Evolutionary conservation across 2,797 vertebrate species (phyloP), one percentile per base, ranked within the genome.

Genomic region (Lycodopsis pacificus): DNA sequence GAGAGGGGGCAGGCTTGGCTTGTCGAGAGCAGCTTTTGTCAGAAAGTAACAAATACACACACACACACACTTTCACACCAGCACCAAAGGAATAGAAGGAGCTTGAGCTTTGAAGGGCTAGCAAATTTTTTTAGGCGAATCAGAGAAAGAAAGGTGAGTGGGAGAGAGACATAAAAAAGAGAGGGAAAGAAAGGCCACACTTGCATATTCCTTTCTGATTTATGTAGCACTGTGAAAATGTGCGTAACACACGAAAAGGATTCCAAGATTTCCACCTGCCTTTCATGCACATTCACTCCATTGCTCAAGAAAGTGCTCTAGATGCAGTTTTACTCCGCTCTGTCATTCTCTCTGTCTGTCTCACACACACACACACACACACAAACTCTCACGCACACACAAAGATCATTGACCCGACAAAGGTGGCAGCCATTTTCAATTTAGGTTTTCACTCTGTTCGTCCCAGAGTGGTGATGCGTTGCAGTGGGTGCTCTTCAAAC

Each of bases 11-110:
- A 81, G 87, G 77, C 79, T 81, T 10, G 67, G 62, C 83, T 88
- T 92, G 89, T 92, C 79, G 53, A 75, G 81, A 80, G 65, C 73
- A 57, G 86, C 86, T 86, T 89, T 81, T 91, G 88, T 90, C 88
- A 92, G 72, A 67, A 80, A 46, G 86, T 64, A 78, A 75, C 76
- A 80, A 51, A 56, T 62, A 77, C n/a, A 49, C 65, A 42, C 36
- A 51, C 62, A 40, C 51, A 53, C 51, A 53, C 51, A 51, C 49
- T 63, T 58, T 76, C 64, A 61, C 42, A 48, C 34, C 27, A 49
- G 30, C 64, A 63, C 48, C 44, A 44, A 27, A 30, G 62, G 67
- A 78, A 49, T 49, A 74, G 61, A 72, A 36, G 57, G 44, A 79
- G 22, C 65, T 64, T 65, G 20, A 71, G 30, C 63, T 42, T 44